A percentile compares a stretch with the other conserved stretches of the same genome.
phyloP scores from a whole-genome alignment of 2,888 invertebrate genomes.

The Strigamia crassipes region DNA sequence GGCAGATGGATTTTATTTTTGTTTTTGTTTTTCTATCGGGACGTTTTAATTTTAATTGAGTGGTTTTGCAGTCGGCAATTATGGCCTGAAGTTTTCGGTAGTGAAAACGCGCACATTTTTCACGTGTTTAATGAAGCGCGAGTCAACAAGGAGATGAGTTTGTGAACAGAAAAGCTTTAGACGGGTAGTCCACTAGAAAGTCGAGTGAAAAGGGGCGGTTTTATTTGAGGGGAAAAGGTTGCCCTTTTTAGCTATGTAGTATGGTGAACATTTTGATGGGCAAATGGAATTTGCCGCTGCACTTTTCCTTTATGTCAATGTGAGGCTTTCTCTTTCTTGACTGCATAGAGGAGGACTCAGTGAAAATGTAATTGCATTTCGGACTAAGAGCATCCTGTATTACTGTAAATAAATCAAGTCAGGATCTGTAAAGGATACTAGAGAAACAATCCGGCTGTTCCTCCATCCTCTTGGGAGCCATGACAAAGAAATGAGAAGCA shows the following conservation, averaged over 20 bases:
- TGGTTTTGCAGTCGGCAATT: neutral
- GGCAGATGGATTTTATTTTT: neutral
- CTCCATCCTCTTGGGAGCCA: constrained; percentile 27
- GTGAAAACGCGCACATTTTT: neutral
- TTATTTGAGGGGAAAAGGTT: constrained; percentile 26
- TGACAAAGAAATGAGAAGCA: constrained; percentile 42
- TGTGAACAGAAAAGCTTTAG: constrained; percentile 21
- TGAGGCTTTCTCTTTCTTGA: constrained; percentile 29
- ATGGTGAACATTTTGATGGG: constrained; percentile 37
- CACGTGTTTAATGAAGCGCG: constrained; percentile 7
- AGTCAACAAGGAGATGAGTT: constrained; percentile 3
- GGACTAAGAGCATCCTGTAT: constrained; percentile 46
- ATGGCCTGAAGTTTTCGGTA: neutral
- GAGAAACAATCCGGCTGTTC: constrained; percentile 39
- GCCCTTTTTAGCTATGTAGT: neutral
- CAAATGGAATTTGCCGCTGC: constrained; percentile 45
- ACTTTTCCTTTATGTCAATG: constrained; percentile 43
- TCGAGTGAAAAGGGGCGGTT: constrained; percentile 24
- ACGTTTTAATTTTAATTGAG: constrained; percentile 1
- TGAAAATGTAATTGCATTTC: constrained; percentile 45
- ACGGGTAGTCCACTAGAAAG: constrained; percentile 7
- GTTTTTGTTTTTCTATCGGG: neutral
- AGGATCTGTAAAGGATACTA: constrained; percentile 45
- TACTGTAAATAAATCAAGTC: constrained; percentile 45
- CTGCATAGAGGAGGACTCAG: constrained; percentile 41